Evolutionary conservation across 1,140 invertebrate genomes (phyloP).

Genomic region (Eubasilissa regina): DNA sequence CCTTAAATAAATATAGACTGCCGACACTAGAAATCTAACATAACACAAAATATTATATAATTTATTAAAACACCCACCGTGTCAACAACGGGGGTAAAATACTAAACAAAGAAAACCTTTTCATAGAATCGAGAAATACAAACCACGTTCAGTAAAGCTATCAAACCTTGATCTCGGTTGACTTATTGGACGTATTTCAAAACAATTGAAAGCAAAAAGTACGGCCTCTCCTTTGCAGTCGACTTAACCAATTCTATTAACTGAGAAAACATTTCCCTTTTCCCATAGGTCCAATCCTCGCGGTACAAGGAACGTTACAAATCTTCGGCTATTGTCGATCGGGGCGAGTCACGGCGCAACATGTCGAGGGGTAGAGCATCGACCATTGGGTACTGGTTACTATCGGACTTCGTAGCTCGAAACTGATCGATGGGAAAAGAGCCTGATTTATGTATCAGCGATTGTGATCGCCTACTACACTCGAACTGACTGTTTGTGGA

Average conservation of each 20-base stretch:
- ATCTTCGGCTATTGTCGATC: neutral
- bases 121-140: neutral
- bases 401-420: too few species aligned
- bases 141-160: neutral
- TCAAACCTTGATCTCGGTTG: slow-evolving; percentile 34
- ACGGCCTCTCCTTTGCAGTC: neutral
- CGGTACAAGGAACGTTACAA: neutral
- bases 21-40: too few species aligned
- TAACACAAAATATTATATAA: too few species aligned
- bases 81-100: neutral
- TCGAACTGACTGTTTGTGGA: too few species aligned
- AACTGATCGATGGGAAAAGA: too few species aligned
- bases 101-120: neutral
- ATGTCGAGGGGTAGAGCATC: too few species aligned
- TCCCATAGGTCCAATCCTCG: neutral
- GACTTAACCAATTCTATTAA: slow-evolving; percentile 43
- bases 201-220: slow-evolving; percentile 21
- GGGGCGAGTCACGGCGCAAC: too few species aligned
- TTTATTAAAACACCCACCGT: neutral
- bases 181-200: slow-evolving; percentile 27
- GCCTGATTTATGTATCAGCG: too few species aligned
- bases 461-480: too few species aligned
- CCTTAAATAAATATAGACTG: too few species aligned
- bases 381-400: too few species aligned
- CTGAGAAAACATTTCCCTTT: slow-evolving; percentile 34